Base-by-base conservation (phyloP, 2,113 vertebrate species). In the Toxotes jaculatrix region DNA sequence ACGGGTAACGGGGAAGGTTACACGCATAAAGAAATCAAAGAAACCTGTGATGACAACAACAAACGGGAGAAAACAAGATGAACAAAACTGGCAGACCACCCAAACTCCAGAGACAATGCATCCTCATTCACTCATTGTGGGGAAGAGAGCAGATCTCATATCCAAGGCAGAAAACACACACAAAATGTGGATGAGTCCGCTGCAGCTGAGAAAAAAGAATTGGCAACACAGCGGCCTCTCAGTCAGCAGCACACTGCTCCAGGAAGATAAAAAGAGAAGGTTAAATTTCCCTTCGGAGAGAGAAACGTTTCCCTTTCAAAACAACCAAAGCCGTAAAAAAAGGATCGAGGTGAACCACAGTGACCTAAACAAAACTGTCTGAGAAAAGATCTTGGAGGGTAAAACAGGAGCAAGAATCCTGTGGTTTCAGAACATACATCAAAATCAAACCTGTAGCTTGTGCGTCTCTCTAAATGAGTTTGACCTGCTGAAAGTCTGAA, bases 401-500 rank as follows among this genome's bases (percentile, higher is more conserved):
- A 32, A 40, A 68, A 47, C 47, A 49, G 45, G 62, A 40, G 32
- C 69, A 40, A 69, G 53, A 5, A 10, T 53, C 36, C 27, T 4
- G 19, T 17, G 7, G 60, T 63, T 66, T 67, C 65, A 16, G 66
- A 14, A 12, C 0, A 40, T 63, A 47, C 68, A 69, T 74, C 42
- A 56, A 56, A 32, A 12, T 19, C n/a, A 36, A 66, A 57, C 23
- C 34, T 51, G 38, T 13, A 8, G 51, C n/a, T 16, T n/a, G 34
- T 59, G 80, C 51, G 68, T 57, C 56, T 60, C 59, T 61, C 36
- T 16, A 5, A 56, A 61, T 67, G 45, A 61, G 45, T 67, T 42
- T 77, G 62, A 73, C 73, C 74, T 62, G 38, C 47, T 10, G 12
- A 23, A 56, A 45, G 63, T 61, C 34, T 47, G 31, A 17, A 17